phyloP scores from a whole-genome alignment of 2,113 vertebrate species.

The Jacana jacana region DNA sequence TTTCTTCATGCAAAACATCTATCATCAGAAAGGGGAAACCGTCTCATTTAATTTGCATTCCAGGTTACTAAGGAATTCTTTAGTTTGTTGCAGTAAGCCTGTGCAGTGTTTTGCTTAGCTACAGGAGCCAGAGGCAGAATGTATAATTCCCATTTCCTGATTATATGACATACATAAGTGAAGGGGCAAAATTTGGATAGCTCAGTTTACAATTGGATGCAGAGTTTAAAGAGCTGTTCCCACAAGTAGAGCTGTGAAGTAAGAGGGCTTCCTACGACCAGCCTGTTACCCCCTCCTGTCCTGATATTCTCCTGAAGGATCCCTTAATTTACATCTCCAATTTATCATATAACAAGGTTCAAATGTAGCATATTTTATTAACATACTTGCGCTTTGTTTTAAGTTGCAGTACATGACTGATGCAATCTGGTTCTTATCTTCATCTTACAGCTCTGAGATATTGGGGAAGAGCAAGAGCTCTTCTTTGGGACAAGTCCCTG shows the following conservation, averaged over 20 bases:
- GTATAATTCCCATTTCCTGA: constrained; percentile 52
- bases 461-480: neutral
- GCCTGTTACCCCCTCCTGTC: neutral
- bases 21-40: constrained; percentile 32
- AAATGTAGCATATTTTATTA: neutral
- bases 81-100: constrained; percentile 42
- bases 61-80: constrained; percentile 61
- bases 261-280: neutral
- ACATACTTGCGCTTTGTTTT: neutral
- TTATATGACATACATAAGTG: neutral
- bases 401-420: neutral
- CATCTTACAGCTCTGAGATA: neutral
- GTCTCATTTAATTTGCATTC: constrained; percentile 45
- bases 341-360: neutral
- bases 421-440: neutral
- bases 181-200: neutral
- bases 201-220: neutral
- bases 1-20: constrained; percentile 25
- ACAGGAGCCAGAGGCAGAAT: constrained; percentile 48
- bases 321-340: neutral
- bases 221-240: neutral
- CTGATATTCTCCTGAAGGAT: neutral
- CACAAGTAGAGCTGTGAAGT: neutral
- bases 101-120: constrained; percentile 57
- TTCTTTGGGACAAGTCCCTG: neutral